Evolutionary conservation across 2,888 invertebrate genomes (phyloP), one percentile per base, ranked within the genome.

Genomic region (Pseudoips prasinana): DNA sequence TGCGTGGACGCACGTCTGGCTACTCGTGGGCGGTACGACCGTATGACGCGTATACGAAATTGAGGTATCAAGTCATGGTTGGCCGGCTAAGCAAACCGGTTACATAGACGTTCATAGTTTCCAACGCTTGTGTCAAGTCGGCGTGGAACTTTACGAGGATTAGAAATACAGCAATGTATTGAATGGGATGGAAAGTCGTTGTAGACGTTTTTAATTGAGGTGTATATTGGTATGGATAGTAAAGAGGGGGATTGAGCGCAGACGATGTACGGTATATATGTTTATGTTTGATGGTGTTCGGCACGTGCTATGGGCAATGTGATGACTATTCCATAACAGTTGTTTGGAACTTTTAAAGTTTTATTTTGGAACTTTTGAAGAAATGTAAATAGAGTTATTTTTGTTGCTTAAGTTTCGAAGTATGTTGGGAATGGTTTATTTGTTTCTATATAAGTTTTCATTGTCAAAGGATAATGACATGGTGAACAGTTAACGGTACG

Each of bases 21-120:
- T 64, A 36, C 65, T 5, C 76, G 86, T 86, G 73, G 86, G 86
- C 83, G 86, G 72, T 67, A 60, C 63, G 72, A 82, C 79, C 64
- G 69, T 83, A 73, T 86, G 85, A 87, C 86, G 86, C 77, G 84
- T 73, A 72, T 65, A 69, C 58, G 63, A 73, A 80, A 78, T 73
- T 74, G 67, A 76, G 73, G 68, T 74, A 70, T 69, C 38, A 58
- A 68, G 66, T 65, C 59, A 58, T 60, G 59, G 55, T 60, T 64
- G 49, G 60, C 61, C 65, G 59, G 56, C 58, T 60, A 62, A 59
- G 54, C 54, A 41, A 40, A 36, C 39, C 54, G 67, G 49, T 55
- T 47, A 27, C 23, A 46, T 26, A 39, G 50, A 41, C 34, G 22
- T 30, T 11, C 19, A 69, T 64, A 9, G 37, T 47, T 39, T 83